A percentile compares a stretch with the other conserved stretches of the same genome.
These are phyloP conservation scores for Lithophane leautieri DNA, from an alignment of 2,888 invertebrate species.

Conservation along the genomic window DNA sequence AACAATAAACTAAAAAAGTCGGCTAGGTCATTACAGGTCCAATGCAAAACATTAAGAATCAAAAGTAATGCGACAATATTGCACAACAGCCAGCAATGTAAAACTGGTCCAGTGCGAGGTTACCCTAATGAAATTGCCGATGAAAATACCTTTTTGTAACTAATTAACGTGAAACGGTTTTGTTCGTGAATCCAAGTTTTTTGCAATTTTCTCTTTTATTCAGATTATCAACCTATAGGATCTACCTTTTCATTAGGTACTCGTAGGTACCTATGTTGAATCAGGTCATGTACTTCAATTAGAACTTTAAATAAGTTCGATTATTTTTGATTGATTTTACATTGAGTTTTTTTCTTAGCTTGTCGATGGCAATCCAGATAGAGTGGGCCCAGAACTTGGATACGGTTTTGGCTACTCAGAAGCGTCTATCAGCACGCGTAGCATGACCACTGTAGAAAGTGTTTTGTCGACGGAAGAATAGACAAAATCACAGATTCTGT, in stretches of 20 bases:
- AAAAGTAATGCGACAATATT: slow-evolving; percentile 2
- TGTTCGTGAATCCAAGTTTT: slow-evolving; percentile 53
- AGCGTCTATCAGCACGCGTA: no score
- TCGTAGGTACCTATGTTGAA: neutral
- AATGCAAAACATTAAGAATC: neutral
- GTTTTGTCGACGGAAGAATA: no score
- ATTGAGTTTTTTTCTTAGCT: no score
- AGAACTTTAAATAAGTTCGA: neutral
- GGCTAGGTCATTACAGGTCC: neutral
- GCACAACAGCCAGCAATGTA: neutral
- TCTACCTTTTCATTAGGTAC: neutral
- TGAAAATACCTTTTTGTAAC: slow-evolving; percentile 72
- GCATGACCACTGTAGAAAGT: no score
- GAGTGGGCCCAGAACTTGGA: no score
- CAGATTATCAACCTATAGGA: slow-evolving; percentile 26
- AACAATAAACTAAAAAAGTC: neutral
- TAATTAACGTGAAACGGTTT: slow-evolving; percentile 73
- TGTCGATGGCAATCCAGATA: no score
- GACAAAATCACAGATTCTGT: no score
- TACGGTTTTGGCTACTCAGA: no score
- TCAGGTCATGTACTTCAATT: slow-evolving; percentile 9
- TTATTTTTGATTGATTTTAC: neutral
- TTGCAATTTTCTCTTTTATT: slow-evolving; percentile 55
- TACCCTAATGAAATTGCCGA: slow-evolving; percentile 67
- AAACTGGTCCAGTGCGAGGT: slow-evolving; percentile 23